Evolutionary conservation across 2,888 invertebrate species (phyloP), one percentile per base, ranked within the genome.

Genomic region (Diaprepes abbreviatus): DNA sequence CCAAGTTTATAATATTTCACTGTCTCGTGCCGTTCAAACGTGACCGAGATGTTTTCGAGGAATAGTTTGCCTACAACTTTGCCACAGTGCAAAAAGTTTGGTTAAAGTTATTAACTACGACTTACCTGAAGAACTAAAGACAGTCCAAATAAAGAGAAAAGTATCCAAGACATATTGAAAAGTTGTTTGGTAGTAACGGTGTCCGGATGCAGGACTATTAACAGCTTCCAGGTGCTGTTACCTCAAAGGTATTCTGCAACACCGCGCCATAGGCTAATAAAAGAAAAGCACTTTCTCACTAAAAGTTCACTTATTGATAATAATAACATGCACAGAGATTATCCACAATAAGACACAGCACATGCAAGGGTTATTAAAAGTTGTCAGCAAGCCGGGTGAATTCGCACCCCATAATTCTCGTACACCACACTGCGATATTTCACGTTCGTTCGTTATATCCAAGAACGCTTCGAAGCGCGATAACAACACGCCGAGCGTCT

Each of bases 181-280:
- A 72, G 71, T 69, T 63, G 63, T 33, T 45, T 40, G 31, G 48
- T 38, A 36, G 31, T 67, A 70, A 68, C 67, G 67, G 70, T 58
- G 74, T 73, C 71, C 74, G 73, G 73, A 58, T 31, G 54, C 72
- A 66, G 79, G 78, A 79, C 79, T 71, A 79, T 80, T 78, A 79
- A 80, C 81, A 82, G 79, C 81, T 79, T 79, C 79, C 77, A 75
- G 77, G 79, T 79, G 81, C 81, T 83, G 84, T 84, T 84, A 84
- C 83, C 83, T 84, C 82, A 83, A 76, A 79, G 82, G 80, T 78
- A 79, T 81, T 82, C 83, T 83, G 81, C 80, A 83, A 82, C 79
- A 82, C 81, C 80, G 80, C 82, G 84, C 84, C 84, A 84, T 84
- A 84, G 81, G 83, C 79, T 80, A 77, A 78, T 77, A 75, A 76